phyloP scores from a whole-genome alignment of 2,888 invertebrate genomes.

The Colletes collaris region DNA sequence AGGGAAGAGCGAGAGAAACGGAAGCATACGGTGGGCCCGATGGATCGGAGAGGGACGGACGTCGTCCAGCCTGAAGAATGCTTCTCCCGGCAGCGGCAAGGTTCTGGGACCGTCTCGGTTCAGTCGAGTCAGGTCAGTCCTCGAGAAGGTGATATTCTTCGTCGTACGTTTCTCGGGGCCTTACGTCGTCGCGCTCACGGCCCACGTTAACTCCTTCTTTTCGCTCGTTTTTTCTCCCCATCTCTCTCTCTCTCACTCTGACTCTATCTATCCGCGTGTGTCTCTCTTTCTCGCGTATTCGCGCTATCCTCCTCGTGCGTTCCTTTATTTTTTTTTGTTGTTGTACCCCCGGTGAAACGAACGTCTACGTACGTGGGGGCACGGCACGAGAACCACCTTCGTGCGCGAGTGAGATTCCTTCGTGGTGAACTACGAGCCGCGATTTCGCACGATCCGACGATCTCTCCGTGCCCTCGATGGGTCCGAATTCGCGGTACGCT shows the following conservation, averaged over 20 bases:
- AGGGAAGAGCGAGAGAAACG: constrained; percentile 59
- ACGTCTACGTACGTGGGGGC: constrained; percentile 19
- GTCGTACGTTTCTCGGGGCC: constrained; percentile 65
- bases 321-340: too few species aligned
- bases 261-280: not conserved
- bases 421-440: constrained; percentile 44
- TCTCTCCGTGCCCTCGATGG: constrained; percentile 12
- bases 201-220: constrained; percentile 60
- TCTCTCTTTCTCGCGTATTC: not conserved
- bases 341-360: constrained; percentile 15
- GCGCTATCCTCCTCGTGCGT: too few species aligned
- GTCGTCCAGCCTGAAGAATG: constrained; percentile 75
- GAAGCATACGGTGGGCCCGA: constrained; percentile 73
- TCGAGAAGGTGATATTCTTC: constrained; percentile 75
- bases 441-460: constrained; percentile 22
- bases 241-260: not conserved
- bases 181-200: constrained; percentile 64
- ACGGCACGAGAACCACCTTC: constrained; percentile 12
- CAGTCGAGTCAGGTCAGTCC: constrained; percentile 82
- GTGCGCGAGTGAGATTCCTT: constrained; percentile 40
- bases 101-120: constrained; percentile 73
- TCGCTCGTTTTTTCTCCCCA: not conserved
- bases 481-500: constrained; percentile 13
- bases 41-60: constrained; percentile 80
- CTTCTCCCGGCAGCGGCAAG: constrained; percentile 71